Conservation (phyloP, 2,113 vertebrate species). For the Oophaga pumilio region DNA sequence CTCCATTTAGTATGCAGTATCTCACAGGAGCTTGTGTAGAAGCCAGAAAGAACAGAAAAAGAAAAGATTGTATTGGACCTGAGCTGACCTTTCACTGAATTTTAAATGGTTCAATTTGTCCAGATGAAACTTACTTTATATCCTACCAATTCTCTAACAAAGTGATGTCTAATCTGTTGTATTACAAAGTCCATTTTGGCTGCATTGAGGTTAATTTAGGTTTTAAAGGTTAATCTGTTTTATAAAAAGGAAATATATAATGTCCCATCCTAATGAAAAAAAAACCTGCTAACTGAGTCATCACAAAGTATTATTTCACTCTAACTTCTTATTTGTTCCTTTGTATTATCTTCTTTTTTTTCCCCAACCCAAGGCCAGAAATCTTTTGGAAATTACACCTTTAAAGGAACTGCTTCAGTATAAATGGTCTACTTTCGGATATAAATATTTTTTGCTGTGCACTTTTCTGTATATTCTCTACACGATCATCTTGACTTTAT, state of each 20-base stretch:
- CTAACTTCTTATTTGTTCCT: conserved; percentile 3
- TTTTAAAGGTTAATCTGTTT: conserved; percentile 28
- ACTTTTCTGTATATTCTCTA: conserved; percentile 57
- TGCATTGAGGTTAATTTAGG: conserved; percentile 15
- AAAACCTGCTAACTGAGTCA: neutral
- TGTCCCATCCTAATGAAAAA: conserved; percentile 1
- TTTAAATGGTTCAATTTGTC: conserved; percentile 32
- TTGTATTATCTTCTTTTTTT: neutral
- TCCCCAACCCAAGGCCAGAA: conserved; percentile 26
- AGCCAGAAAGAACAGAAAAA: neutral
- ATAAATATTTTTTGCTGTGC: conserved; percentile 59
- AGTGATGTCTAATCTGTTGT: conserved; percentile 2
- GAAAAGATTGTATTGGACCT: conserved; percentile 14
- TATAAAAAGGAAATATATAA: neutral
- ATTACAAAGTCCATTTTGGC: neutral
- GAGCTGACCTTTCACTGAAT: conserved; percentile 5
- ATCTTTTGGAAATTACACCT: conserved; percentile 56
- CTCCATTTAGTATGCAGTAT: neutral
- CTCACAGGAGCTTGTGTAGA: neutral
- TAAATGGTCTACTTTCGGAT: conserved; percentile 57
- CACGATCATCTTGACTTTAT: conserved; percentile 54
- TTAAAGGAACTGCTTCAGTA: conserved; percentile 54
- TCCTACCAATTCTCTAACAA: conserved; percentile 11
- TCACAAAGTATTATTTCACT: conserved; percentile 10
- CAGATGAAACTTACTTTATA: neutral